These are phyloP conservation scores for Helobdella robusta DNA, from an alignment of 2,888 invertebrate species.

Conservation along the genomic window DNA sequence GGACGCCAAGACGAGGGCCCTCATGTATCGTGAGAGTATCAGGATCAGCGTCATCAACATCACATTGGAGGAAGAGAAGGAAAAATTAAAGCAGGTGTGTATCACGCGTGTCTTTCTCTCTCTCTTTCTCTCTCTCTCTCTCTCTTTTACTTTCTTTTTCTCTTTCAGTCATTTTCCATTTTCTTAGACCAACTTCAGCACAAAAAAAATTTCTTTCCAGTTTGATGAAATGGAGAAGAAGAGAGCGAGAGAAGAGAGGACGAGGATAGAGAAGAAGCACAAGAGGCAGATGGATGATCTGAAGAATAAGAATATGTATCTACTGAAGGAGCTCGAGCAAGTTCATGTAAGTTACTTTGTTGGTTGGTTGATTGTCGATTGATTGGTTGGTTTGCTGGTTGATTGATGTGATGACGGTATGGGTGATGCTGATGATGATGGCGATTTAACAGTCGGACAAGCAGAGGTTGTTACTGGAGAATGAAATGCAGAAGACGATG, in stretches of 20 bases:
- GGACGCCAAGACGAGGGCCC: slow-evolving; percentile 92
- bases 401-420: too few relatives aligned
- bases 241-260: slow-evolving; percentile 81
- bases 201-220: slow-evolving; percentile 53
- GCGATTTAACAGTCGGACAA: slow-evolving; percentile 49
- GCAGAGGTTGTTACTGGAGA: slow-evolving; percentile 77
- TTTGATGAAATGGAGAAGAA: slow-evolving; percentile 96
- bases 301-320: slow-evolving; percentile 75
- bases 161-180: too few relatives aligned
- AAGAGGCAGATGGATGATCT: slow-evolving; percentile 83
- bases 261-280: slow-evolving; percentile 83
- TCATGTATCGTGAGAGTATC: slow-evolving; percentile 89
- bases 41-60: slow-evolving; percentile 59
- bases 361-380: too few relatives aligned
- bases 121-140: too few relatives aligned
- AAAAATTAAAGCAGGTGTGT: slow-evolving; percentile 48
- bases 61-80: slow-evolving; percentile 44
- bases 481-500: slow-evolving; percentile 83
- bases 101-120: too few relatives aligned
- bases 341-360: slow-evolving; percentile 64
- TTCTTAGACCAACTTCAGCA: too few relatives aligned
- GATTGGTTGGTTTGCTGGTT: too few relatives aligned
- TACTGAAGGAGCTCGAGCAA: slow-evolving; percentile 80
- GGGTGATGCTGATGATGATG: neutral
- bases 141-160: neutral